phyloP scores from a whole-genome alignment of 2,113 vertebrate genomes.

The Heloderma charlesbogerti region DNA sequence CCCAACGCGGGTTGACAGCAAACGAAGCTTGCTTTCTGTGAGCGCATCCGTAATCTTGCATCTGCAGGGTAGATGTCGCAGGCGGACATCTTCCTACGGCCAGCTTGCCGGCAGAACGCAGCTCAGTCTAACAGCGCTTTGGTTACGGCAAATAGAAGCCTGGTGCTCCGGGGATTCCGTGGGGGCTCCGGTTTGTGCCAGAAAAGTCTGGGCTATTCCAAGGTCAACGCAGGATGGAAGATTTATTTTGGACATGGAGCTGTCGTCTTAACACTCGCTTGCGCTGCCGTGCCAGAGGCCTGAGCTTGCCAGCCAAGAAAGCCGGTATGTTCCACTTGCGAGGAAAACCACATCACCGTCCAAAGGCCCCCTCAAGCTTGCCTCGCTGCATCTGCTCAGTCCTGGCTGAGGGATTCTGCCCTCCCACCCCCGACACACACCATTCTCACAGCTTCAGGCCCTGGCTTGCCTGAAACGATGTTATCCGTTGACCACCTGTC shows the following conservation, averaged over 20 bases:
- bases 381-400: neutral
- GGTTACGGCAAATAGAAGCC: neutral
- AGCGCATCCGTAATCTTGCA: too few species aligned
- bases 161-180: constrained; percentile 18
- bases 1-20: too few species aligned
- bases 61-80: neutral
- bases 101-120: constrained; percentile 23
- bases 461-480: neutral
- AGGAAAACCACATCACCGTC: neutral
- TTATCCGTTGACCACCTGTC: neutral
- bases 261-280: constrained; percentile 32
- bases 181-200: neutral
- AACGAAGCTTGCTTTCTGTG: too few species aligned
- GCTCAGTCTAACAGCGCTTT: constrained; percentile 2
- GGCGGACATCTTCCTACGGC: neutral
- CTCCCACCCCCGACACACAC: fast-evolving
- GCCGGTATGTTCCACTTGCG: neutral
- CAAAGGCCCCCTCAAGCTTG: neutral
- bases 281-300: neutral
- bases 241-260: constrained; percentile 25
- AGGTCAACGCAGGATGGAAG: constrained; percentile 38
- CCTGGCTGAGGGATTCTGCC: fast-evolving
- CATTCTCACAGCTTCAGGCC: neutral
- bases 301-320: neutral
- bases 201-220: constrained; percentile 17